Evolutionary conservation across 2,113 vertebrate genomes (phyloP), one percentile per base, ranked within the genome.

Genomic region (Gopherus flavomarginatus): DNA sequence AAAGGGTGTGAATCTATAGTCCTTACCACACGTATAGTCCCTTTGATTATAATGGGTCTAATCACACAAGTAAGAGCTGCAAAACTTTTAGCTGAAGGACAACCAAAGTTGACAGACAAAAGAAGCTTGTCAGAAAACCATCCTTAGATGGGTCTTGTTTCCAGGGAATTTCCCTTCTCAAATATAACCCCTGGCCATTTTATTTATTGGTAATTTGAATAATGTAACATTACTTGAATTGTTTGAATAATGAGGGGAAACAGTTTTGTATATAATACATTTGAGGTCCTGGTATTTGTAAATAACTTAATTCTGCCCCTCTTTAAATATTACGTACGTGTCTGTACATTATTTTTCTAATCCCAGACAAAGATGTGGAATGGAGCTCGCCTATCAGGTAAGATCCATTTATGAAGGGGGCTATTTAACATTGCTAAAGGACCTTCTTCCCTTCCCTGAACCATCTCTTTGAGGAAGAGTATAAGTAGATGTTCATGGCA

Each of bases 141-240:
- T 93, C 38, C 27, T 93, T 86, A 62, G 38, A 72, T 85, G 52
- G 8, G 7, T 53, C 93, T 88, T 90, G 4, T 78, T 0, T 89
- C 53, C 92, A 83, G 31, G 57, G 35, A 17, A 87, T 62, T 3
- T 49, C n/a, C 7, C n/a, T 96, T 93, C 49, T 82, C n/a, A 89
- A 27, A 80, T 14, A 38, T 31, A 38, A 49, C 75, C 4, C 5
- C 35, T n/a, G n/a, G 21, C 19, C 62, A 69, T 35, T 65, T 38
- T 19, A 69, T 69, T 69, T 69, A 69, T 17, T 69, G 35, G 59
- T 69, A 35, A 69, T 21, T 69, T n/a, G 65, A n/a, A n/a, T 69
- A 69, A 69, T n/a, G 8, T 69, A 69, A n/a, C 19, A 72, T 38
- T 72, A 17, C 35, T 72, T 72, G 35, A 69, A 38, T 69, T 35